phyloP scores from a whole-genome alignment of 2,797 vertebrate genomes.

The Cyclura pinguis region DNA sequence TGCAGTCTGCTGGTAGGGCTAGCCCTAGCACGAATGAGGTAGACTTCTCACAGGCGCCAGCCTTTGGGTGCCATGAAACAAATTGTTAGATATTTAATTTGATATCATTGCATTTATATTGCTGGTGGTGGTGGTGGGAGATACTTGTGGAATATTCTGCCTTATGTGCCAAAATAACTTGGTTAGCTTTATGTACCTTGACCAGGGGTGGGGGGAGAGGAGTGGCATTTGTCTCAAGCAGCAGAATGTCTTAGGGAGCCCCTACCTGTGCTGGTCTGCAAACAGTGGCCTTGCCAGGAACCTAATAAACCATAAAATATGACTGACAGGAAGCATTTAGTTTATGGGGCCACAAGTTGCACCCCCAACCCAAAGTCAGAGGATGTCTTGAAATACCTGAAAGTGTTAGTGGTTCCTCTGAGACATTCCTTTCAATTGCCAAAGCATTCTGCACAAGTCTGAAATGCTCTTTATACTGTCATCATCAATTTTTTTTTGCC shows the following conservation, averaged over 20 bases:
- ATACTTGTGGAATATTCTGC: neutral
- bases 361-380: neutral
- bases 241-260: neutral
- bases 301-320: constrained; percentile 4
- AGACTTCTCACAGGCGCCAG: neutral
- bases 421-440: neutral
- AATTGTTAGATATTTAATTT: constrained; percentile 8
- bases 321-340: neutral
- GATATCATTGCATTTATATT: neutral
- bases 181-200: neutral
- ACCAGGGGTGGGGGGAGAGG: too few relatives aligned
- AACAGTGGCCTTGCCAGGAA: neutral
- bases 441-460: neutral
- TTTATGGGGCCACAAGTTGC: constrained; percentile 1
- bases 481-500: neutral
- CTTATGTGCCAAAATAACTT: neutral
- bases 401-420: constrained; percentile 17
- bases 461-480: neutral
- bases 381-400: neutral
- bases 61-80: neutral
- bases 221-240: neutral
- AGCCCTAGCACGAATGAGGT: neutral
- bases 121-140: neutral
- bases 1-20: neutral
- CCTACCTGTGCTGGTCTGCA: neutral